phyloP scores from a whole-genome alignment of 2,888 invertebrate species.

The Macroteleia sp. region DNA sequence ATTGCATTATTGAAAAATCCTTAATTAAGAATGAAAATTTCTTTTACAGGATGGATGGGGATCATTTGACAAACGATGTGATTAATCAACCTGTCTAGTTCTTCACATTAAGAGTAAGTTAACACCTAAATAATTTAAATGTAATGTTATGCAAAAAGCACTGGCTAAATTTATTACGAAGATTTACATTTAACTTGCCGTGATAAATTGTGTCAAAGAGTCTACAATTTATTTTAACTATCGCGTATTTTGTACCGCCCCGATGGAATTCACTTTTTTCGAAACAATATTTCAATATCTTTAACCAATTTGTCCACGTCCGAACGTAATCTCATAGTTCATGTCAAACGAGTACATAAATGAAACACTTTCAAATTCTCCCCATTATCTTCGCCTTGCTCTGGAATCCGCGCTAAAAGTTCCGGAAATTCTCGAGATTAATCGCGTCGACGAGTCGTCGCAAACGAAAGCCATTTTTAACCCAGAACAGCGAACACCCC shows the following conservation, averaged over 20 bases:
- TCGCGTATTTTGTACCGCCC: too few species aligned
- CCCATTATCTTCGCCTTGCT: constrained; percentile 36
- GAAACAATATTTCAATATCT: constrained; percentile 44
- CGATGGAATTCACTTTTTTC: background rate
- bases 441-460: constrained; percentile 48
- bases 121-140: constrained; percentile 31
- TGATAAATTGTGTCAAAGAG: constrained; percentile 7
- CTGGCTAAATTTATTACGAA: constrained; percentile 6
- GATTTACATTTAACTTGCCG: constrained; percentile 15
- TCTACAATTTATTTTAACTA: too few species aligned
- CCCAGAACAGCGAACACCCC: background rate
- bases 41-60: constrained; percentile 48
- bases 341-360: constrained; percentile 40
- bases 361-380: constrained; percentile 49
- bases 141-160: constrained; percentile 16
- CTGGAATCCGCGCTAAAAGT: constrained; percentile 41
- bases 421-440: constrained; percentile 55
- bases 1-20: too few species aligned
- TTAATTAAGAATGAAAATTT: too few species aligned
- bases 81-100: constrained; percentile 42
- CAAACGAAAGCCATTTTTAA: constrained; percentile 61
- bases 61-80: constrained; percentile 58
- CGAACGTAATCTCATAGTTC: constrained; percentile 31
- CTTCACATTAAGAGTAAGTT: constrained; percentile 53
- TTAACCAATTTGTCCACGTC: constrained; percentile 43